A percentile compares a stretch with the other conserved stretches of the same genome.
These are phyloP conservation scores for Colletes gigas DNA, from an alignment of 1,140 invertebrate species.

Conservation along the genomic window DNA sequence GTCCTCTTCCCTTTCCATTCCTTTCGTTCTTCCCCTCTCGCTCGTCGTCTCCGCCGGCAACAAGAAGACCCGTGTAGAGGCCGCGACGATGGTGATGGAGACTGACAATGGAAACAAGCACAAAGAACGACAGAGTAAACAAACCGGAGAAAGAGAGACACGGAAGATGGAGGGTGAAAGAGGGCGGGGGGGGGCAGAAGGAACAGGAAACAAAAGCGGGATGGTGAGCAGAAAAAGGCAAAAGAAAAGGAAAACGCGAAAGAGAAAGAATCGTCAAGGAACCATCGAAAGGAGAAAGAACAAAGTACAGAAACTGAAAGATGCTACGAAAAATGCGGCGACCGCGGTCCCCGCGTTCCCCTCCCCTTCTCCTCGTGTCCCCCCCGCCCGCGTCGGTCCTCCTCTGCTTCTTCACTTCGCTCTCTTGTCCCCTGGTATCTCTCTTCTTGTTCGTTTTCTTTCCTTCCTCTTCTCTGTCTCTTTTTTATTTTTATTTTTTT, in stretches of 20 bases:
- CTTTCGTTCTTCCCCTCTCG: slow-evolving; percentile 24
- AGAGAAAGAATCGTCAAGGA: slow-evolving; percentile 53
- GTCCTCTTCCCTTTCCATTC: slow-evolving; percentile 11
- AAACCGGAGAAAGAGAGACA: slow-evolving; percentile 22
- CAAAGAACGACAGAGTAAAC: slow-evolving; percentile 36
- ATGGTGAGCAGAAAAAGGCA: neutral
- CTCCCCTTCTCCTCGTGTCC: slow-evolving; percentile 51
- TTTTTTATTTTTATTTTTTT: slow-evolving; percentile 52
- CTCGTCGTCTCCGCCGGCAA: slow-evolving; percentile 17
- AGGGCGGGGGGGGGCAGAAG: neutral
- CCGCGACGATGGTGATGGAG: slow-evolving; percentile 27
- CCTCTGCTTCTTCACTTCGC: slow-evolving; percentile 20
- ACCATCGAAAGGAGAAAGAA: slow-evolving; percentile 51
- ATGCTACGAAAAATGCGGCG: slow-evolving; percentile 69
- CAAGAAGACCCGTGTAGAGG: slow-evolving; percentile 20
- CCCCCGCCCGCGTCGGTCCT: neutral
- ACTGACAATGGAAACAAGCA: slow-evolving; percentile 59
- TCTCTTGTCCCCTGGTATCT: slow-evolving; percentile 31
- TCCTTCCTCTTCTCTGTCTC: slow-evolving; percentile 44
- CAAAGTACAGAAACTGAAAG: slow-evolving; percentile 60
- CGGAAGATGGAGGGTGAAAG: neutral
- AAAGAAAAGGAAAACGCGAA: slow-evolving; percentile 36
- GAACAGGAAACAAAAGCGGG: slow-evolving; percentile 46
- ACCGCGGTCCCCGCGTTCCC: slow-evolving; percentile 41
- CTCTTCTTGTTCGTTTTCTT: slow-evolving; percentile 23